Conservation (phyloP, 2,113 vertebrate species). For the Bos indicus region DNA sequence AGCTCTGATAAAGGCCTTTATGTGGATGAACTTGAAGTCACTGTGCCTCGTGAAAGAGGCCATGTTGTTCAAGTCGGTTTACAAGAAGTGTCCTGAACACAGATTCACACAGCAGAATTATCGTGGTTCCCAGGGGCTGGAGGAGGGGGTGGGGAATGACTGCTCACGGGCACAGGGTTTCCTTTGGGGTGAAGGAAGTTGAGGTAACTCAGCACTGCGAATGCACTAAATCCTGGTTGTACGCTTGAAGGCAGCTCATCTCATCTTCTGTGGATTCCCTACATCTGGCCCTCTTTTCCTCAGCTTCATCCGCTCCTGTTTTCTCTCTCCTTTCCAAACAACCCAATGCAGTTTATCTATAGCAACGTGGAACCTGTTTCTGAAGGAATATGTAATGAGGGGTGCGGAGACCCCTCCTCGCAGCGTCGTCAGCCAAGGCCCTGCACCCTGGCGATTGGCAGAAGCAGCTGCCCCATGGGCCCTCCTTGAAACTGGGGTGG, state of each 20-base stretch:
- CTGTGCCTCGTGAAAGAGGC: background rate
- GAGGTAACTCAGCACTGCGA: fast-evolving
- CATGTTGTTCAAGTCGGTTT: fast-evolving
- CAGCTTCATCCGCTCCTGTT: fast-evolving
- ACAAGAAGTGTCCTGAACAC: fast-evolving
- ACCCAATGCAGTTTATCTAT: fast-evolving
- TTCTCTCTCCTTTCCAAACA: background rate
- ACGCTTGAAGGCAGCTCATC: background rate
- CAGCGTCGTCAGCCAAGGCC: fast-evolving
- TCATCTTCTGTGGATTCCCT: background rate
- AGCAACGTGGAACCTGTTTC: fast-evolving
- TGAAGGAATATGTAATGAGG: fast-evolving
- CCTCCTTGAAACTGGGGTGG: background rate
- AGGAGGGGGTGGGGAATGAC: fast-evolving
- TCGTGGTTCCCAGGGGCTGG: background rate
- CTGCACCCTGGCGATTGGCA: fast-evolving
- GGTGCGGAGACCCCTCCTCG: fast-evolving
- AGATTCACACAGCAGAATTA: fast-evolving
- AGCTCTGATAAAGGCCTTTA: fast-evolving
- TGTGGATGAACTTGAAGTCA: fast-evolving
- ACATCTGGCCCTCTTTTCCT: fast-evolving
- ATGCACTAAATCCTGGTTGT: fast-evolving
- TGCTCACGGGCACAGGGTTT: fast-evolving
- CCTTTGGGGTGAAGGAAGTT: background rate
- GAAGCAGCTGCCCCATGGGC: background rate